Conservation (phyloP, 2,797 vertebrate species). For the Oryzias sinensis region DNA sequence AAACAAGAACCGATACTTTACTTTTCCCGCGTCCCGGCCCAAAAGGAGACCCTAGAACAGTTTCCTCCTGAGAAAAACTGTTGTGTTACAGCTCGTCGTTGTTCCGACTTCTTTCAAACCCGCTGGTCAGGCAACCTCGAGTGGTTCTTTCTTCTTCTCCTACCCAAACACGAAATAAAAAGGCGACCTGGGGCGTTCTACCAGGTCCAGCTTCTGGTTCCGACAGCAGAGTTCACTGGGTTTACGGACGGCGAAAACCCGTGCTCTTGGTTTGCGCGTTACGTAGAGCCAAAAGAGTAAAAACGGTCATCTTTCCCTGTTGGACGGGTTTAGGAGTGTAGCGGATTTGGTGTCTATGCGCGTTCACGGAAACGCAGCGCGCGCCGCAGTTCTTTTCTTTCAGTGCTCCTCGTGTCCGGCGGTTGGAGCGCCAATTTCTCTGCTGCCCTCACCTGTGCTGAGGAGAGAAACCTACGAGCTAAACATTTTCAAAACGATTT, state of each 20-base stretch:
- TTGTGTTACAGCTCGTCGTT: constrained; percentile 19
- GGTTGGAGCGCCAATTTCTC: constrained; percentile 14
- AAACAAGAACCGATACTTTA: neutral
- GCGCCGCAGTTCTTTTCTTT: constrained; percentile 50
- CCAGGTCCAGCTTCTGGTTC: constrained; percentile 12
- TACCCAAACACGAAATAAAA: constrained; percentile 16
- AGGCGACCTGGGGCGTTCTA: constrained; percentile 13
- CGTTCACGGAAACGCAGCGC: constrained; percentile 37
- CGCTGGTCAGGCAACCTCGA: constrained; percentile 50
- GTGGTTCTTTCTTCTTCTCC: constrained; percentile 32
- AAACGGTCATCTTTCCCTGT: constrained; percentile 35
- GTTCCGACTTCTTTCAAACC: constrained; percentile 40
- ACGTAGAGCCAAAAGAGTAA: constrained; percentile 5
- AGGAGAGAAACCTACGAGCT: constrained; percentile 8
- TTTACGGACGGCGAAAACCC: neutral
- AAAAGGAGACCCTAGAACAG: constrained; percentile 3
- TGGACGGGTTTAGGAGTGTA: constrained; percentile 62
- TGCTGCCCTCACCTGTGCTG: constrained; percentile 57
- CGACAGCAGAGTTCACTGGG: constrained; percentile 14
- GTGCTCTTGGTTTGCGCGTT: neutral
- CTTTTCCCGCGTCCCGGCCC: neutral
- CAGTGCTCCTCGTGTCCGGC: constrained; percentile 39
- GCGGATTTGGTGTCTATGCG: constrained; percentile 72
- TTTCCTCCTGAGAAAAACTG: constrained; percentile 27
- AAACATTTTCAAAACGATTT: neutral